Evolutionary conservation across 2,888 invertebrate species (phyloP).

Genomic region (Amphipoea lucens): DNA sequence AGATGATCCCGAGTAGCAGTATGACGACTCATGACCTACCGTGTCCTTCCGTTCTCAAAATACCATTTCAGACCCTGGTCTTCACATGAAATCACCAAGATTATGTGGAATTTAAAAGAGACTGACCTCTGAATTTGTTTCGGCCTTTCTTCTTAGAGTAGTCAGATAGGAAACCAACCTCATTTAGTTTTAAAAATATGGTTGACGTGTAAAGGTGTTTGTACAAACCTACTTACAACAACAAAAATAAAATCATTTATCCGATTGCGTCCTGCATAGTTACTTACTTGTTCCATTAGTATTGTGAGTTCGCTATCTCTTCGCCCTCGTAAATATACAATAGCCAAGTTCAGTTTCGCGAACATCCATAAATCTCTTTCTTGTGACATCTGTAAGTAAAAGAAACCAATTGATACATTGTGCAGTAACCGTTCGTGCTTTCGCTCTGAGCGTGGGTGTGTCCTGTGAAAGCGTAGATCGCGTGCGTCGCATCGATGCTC

Average conservation of each 20-base stretch:
- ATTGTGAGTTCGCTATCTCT: conserved; percentile 96
- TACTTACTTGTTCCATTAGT: conserved; percentile 94
- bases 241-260: not conserved
- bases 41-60: not conserved
- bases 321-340: conserved; percentile 97
- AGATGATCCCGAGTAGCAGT: not conserved
- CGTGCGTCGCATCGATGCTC: not conserved
- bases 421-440: not conserved
- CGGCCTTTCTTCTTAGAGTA: not conserved
- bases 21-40: not conserved
- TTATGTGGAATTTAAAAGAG: too few species aligned
- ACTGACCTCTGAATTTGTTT: not conserved
- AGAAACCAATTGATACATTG: not conserved
- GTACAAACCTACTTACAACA: not conserved
- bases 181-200: not conserved
- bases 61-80: not conserved
- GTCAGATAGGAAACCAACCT: not conserved
- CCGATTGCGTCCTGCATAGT: conserved; percentile 78
- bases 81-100: too few species aligned
- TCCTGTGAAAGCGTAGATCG: not conserved
- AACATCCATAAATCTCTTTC: conserved; percentile 98
- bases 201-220: not conserved
- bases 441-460: not conserved
- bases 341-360: conserved; percentile 98
- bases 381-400: conserved; percentile 93